phyloP scores from a whole-genome alignment of 2,888 invertebrate species.

The Caenorhabditis uteleia region DNA sequence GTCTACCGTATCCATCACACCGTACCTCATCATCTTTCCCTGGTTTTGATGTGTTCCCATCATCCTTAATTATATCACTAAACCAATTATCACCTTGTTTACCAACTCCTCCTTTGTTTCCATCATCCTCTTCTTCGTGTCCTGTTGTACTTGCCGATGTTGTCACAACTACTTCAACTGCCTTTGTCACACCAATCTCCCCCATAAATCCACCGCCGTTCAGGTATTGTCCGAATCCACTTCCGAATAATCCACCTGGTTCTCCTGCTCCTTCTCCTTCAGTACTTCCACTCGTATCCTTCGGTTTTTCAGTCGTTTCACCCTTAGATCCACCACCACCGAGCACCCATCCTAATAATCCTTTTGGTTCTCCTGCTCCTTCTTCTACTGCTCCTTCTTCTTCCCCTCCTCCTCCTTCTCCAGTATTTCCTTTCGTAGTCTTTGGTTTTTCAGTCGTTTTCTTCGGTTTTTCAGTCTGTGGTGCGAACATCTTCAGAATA shows the following conservation, averaged over 20 bases:
- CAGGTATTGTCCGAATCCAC: too few relatives aligned
- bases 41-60: neutral
- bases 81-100: conserved; percentile 2
- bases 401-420: conserved; percentile 5
- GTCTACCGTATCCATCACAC: conserved; percentile 4
- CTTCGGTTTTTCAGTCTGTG: too few relatives aligned
- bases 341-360: too few relatives aligned
- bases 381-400: conserved; percentile 3
- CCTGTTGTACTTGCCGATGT: neutral
- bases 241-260: too few relatives aligned
- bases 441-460: conserved; percentile 3
- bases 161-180: neutral
- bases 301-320: conserved; percentile 2
- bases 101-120: neutral
- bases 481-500: too few relatives aligned
- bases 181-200: conserved; percentile 5
- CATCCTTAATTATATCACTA: neutral
- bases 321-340: too few relatives aligned
- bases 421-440: too few relatives aligned
- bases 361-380: conserved; percentile 17
- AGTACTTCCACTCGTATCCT: neutral
- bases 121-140: neutral
- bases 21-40: neutral
- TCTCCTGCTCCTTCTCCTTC: too few relatives aligned
- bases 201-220: too few relatives aligned